Conservation (phyloP, 2,113 vertebrate species). For the Gavia stellata region DNA sequence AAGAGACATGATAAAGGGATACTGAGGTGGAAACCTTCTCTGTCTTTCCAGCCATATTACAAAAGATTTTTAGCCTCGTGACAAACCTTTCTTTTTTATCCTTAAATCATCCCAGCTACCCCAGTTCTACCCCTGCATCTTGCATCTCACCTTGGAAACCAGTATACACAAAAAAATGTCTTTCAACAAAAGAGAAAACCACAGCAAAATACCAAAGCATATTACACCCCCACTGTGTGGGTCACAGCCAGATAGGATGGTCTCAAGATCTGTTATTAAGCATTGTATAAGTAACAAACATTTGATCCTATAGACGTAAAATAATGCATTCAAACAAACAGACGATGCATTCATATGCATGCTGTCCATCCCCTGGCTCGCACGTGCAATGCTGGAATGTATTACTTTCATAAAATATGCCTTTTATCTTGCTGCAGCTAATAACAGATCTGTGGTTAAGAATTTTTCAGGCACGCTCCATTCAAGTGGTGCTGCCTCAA, state of each 20-base stretch:
- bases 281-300: background rate
- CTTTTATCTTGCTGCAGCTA: constrained; percentile 21
- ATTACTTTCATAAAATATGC: background rate
- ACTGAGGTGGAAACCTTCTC: background rate
- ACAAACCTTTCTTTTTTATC: background rate
- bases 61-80: background rate
- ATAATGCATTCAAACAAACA: background rate
- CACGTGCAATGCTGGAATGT: background rate
- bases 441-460: background rate
- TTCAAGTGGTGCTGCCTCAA: background rate
- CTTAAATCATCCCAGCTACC: background rate
- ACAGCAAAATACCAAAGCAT: background rate
- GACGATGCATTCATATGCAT: background rate
- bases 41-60: background rate
- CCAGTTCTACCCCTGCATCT: background rate
- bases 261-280: background rate
- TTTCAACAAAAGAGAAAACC: background rate
- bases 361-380: background rate
- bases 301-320: background rate
- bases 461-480: background rate
- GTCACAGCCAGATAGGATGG: background rate
- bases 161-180: background rate
- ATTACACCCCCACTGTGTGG: background rate
- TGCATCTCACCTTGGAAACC: background rate
- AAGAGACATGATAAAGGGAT: background rate